A percentile compares a stretch with the other conserved stretches of the same genome.
These are phyloP conservation scores for Drosophila silvestris DNA, from an alignment of 2,888 invertebrate genomes.

Conservation along the genomic window DNA sequence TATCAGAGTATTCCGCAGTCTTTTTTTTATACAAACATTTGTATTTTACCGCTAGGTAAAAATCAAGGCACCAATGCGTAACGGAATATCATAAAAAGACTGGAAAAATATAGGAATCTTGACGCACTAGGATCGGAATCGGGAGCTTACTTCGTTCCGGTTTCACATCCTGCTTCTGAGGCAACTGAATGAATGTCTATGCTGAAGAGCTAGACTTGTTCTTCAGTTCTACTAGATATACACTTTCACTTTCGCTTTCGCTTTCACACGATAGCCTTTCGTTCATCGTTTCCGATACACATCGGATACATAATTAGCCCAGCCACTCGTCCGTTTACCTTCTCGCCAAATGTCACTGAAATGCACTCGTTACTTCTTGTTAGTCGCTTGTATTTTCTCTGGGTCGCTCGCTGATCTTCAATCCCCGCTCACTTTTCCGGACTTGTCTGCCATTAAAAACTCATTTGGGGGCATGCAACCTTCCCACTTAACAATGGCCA, in stretches of 20 bases:
- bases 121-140: neutral
- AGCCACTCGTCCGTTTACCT: neutral
- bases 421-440: neutral
- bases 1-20: neutral
- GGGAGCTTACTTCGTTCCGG: neutral
- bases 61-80: neutral
- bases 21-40: neutral
- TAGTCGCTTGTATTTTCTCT: neutral
- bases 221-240: neutral
- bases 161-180: neutral
- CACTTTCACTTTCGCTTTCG: neutral
- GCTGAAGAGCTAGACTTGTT: neutral
- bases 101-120: neutral
- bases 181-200: neutral
- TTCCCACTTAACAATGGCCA: neutral
- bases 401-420: neutral
- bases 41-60: neutral
- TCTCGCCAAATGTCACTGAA: neutral
- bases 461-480: constrained; percentile 24
- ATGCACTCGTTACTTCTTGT: neutral
- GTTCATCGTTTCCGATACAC: no score
- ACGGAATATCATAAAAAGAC: neutral
- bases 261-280: neutral
- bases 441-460: constrained; percentile 35
- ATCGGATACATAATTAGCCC: neutral